Evolutionary conservation across 2,113 vertebrate genomes (phyloP), one percentile per base, ranked within the genome.

Genomic region (Laticauda colubrina): DNA sequence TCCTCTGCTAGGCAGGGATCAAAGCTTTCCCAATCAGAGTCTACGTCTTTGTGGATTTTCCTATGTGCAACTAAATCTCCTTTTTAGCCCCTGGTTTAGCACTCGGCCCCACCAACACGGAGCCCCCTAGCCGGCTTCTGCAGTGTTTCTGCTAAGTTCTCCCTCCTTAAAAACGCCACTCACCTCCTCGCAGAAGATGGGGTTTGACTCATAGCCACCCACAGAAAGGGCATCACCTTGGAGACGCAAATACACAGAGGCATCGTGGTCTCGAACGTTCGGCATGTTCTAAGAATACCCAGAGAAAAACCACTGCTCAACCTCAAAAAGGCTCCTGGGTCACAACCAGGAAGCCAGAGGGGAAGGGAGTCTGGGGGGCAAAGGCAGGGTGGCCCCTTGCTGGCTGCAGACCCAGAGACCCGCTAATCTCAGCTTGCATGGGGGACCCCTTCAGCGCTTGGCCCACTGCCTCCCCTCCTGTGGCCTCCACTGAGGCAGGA

Each of bases 141-240:
- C 64, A 69, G 12, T 2, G 89, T 64, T 91, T 94, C 34, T 39
- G 34, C 34, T 39, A 39, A 39, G 92, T 48, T 24, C 69, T 34
- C 75, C 24, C 94, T 0, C 29, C 45, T 94, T 94, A 85, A 0
- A 43, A 0, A 43, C 54, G 55, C 0, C 0, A 0, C 97, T 98
- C 97, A 99, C 99, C 98, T 99, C 97, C 86, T 99, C 98, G 98
- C 99, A 99, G 97, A 99, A 99, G 96, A 99, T 96, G 24, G 99
- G 99, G 95, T 99, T 99, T 87, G 97, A 94, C 96, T 99, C 99
- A 39, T 99, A 99, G 87, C 99, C 99, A 0, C 99, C 99, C 95
- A 99, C 98, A 2, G 99, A 99, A 91, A 99, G 97, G 91, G 99
- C 99, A 7, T 99, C 99, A n/a, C 99, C 99, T 97, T 99, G 99